phyloP scores from a whole-genome alignment of 1,140 invertebrate genomes.

The Brachystomella parvula region DNA sequence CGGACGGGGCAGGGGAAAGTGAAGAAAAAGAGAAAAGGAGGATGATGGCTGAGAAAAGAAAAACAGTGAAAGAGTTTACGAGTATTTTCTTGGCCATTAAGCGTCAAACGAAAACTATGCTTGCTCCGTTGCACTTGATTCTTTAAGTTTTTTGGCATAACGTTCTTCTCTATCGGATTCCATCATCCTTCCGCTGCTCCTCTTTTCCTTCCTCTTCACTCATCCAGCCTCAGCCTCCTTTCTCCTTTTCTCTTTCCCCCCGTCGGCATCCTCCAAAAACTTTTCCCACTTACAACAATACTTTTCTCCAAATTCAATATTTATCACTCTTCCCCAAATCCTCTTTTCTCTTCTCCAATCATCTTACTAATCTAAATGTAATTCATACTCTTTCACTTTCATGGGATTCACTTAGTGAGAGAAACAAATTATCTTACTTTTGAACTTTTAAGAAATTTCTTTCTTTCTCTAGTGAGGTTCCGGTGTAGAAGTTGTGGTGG shows the following conservation, averaged over 20 bases:
- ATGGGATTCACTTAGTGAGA: neutral
- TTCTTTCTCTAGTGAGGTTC: too few species aligned
- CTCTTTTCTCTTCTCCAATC: neutral
- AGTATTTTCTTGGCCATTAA: slow-evolving; percentile 39
- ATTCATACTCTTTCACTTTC: neutral
- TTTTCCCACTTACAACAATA: neutral
- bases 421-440: too few species aligned
- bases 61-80: slow-evolving; percentile 23
- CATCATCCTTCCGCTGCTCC: neutral
- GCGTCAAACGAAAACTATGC: slow-evolving; percentile 36
- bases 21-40: slow-evolving; percentile 5
- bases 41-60: slow-evolving; percentile 12
- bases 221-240: neutral
- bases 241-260: neutral
- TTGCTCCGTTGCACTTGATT: slow-evolving; percentile 36
- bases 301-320: slow-evolving; percentile 7
- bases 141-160: slow-evolving; percentile 16
- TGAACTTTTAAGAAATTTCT: too few species aligned
- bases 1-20: slow-evolving; percentile 1
- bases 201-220: neutral
- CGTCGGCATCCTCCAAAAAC: neutral
- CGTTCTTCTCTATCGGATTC: slow-evolving; percentile 2
- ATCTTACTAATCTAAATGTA: neutral
- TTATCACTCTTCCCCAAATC: neutral
- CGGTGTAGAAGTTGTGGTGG: too few species aligned